A percentile compares a stretch with the other conserved stretches of the same genome.
Evolutionary conservation across 2,797 vertebrate species (phyloP).

Genomic region (Danio jaintianensis): DNA sequence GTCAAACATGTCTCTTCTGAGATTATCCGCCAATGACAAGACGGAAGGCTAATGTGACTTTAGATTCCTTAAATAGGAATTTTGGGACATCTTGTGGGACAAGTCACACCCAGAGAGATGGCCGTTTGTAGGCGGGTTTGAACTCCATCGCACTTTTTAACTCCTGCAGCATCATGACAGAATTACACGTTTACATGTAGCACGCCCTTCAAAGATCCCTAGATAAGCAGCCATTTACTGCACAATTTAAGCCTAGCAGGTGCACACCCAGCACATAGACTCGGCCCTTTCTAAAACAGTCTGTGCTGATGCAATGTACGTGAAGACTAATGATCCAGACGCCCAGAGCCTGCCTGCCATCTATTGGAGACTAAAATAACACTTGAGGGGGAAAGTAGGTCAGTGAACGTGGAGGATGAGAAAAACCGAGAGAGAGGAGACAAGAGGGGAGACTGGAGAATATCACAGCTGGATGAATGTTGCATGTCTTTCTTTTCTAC

Average conservation of each 20-base stretch:
- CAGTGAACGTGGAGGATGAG: slow-evolving; percentile 55
- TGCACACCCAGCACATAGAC: slow-evolving; percentile 35
- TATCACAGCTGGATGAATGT: slow-evolving; percentile 15
- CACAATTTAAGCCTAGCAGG: slow-evolving; percentile 53
- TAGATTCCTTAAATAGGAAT: not conserved
- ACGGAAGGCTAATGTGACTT: not conserved
- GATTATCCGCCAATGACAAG: not conserved
- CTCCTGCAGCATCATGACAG: slow-evolving; percentile 27
- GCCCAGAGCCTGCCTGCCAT: slow-evolving; percentile 69
- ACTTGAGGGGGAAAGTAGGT: slow-evolving; percentile 68
- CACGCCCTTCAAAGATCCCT: slow-evolving; percentile 40
- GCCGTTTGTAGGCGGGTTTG: slow-evolving; percentile 12
- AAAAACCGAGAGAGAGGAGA: slow-evolving; percentile 19
- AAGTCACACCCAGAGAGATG: slow-evolving; percentile 26
- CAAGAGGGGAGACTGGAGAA: not conserved
- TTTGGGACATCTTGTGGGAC: slow-evolving; percentile 1
- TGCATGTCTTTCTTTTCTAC: slow-evolving; percentile 1
- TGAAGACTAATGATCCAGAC: slow-evolving; percentile 28
- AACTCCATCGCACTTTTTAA: not conserved
- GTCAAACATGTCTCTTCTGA: not conserved
- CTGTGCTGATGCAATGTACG: not conserved
- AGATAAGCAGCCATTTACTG: slow-evolving; percentile 52
- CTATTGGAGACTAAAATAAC: slow-evolving; percentile 64
- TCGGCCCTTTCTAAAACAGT: slow-evolving; percentile 13
- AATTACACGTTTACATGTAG: slow-evolving; percentile 43